These are phyloP conservation scores for Microplitis mediator DNA, from an alignment of 1,140 invertebrate genomes.

Conservation along the genomic window DNA sequence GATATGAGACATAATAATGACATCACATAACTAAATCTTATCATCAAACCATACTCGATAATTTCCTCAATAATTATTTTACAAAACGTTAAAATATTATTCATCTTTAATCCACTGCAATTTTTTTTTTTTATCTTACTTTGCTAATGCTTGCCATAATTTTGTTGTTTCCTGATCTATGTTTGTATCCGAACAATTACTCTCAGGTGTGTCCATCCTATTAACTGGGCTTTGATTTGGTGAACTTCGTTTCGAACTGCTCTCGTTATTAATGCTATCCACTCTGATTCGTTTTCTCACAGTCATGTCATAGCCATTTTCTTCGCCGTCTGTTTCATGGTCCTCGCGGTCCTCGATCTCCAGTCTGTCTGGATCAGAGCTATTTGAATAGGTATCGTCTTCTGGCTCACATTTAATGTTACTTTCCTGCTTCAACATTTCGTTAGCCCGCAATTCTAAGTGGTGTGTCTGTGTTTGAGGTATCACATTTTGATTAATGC, in stretches of 20 bases:
- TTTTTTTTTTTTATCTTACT: conserved; percentile 47
- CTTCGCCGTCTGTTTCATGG: conserved; percentile 52
- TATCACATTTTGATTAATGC: conserved; percentile 60
- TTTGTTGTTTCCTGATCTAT: conserved; percentile 66
- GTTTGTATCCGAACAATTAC: conserved; percentile 64
- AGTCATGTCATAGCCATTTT: conserved; percentile 60
- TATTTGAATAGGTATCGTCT: conserved; percentile 61
- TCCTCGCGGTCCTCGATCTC: conserved; percentile 62
- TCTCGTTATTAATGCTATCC: conserved; percentile 42
- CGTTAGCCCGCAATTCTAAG: conserved; percentile 46
- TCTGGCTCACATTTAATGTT: conserved; percentile 54
- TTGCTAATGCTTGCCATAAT: conserved; percentile 65
- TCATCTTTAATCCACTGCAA: no score
- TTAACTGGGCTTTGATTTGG: conserved; percentile 56
- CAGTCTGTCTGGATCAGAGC: conserved; percentile 65
- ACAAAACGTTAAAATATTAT: neutral
- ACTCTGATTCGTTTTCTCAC: conserved; percentile 47
- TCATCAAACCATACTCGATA: neutral
- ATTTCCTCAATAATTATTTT: neutral
- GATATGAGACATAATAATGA: conserved; percentile 1
- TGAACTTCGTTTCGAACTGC: conserved; percentile 41
- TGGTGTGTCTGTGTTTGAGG: conserved; percentile 57
- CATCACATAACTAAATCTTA: neutral
- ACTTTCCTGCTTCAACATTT: conserved; percentile 42
- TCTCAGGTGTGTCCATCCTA: conserved; percentile 63